Evolutionary conservation across 2,113 vertebrate genomes (phyloP), one percentile per base, ranked within the genome.

Genomic region (Neolamprologus hecqui): DNA sequence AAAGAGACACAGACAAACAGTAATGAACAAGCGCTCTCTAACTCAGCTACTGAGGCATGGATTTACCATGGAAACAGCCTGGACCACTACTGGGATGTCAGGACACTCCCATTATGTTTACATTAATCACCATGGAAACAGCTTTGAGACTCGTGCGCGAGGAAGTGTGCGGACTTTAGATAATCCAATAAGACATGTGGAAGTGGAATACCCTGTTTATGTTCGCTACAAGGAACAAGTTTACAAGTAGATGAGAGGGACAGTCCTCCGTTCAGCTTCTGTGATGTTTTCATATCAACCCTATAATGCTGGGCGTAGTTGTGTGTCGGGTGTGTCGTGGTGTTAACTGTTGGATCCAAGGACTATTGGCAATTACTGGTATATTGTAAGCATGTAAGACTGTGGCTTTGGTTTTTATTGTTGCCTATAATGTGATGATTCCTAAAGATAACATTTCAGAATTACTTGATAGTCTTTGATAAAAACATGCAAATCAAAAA

Each of bases 61-160:
- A 88, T 85, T 90, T 75, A 35, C 90, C 91, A 94, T 93, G 92
- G 92, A 83, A 94, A 93, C 92, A 90, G 55, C 57, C 86, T 28
- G 53, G 73, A 79, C 86, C 87, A 63, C 51, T 35, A 40, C 85
- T 49, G 35, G 84, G 83, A 89, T 89, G 58, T 55, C 79, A 75
- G 84, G 42, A 91, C 70, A 84, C 82, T 75, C 88, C 47, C 75
- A 88, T 26, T 89, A 58, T 83, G 91, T 95, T 95, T 91, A 94
- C 84, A 89, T 88, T 53, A 45, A 70, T 90, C 37, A 17, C 86
- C 77, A 88, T 88, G 77, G 91, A 83, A 84, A 88, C 88, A 84
- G 84, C 51, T 51, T 85, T 60, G 42, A 37, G 81, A 65, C 40
- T 73, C 26, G 9, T 45, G 23, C 51, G 40, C 3, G 12, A 68